Conservation (phyloP, 2,113 vertebrate species). For the Salminus brasiliensis region DNA sequence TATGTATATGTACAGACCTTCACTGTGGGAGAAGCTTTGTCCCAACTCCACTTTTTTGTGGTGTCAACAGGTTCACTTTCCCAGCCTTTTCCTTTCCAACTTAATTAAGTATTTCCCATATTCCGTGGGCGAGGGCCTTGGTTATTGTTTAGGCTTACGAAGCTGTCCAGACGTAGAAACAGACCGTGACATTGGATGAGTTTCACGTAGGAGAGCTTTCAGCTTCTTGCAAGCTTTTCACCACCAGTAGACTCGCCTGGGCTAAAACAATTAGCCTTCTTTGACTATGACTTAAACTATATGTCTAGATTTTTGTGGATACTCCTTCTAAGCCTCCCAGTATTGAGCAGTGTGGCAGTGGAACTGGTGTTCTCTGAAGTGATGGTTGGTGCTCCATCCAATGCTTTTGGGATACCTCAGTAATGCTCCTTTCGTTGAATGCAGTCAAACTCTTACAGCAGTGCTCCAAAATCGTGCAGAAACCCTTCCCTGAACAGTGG, state of each 20-base stretch:
- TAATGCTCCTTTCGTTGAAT: no score
- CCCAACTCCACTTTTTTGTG: slow-evolving; percentile 4
- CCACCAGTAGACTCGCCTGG: neutral
- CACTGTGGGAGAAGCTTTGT: neutral
- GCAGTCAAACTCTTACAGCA: no score
- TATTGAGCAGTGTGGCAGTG: no score
- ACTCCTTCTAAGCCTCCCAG: no score
- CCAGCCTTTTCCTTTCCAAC: slow-evolving; percentile 31
- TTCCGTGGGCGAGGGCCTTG: neutral
- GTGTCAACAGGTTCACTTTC: slow-evolving; percentile 30
- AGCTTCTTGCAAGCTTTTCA: neutral
- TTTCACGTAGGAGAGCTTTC: neutral
- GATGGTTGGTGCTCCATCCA: no score
- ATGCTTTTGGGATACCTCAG: no score
- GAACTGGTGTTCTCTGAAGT: no score
- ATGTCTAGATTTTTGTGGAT: no score
- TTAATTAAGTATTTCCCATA: slow-evolving; percentile 21
- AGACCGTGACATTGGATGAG: neutral
- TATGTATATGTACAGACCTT: neutral
- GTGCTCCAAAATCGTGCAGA: no score
- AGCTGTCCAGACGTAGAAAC: neutral
- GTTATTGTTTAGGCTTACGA: slow-evolving; percentile 10
- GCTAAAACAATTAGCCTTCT: no score
- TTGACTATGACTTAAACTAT: no score
- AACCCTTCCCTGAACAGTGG: no score